Evolutionary conservation across 2,113 vertebrate genomes (phyloP).

Genomic region (Brevimyrus niger): DNA sequence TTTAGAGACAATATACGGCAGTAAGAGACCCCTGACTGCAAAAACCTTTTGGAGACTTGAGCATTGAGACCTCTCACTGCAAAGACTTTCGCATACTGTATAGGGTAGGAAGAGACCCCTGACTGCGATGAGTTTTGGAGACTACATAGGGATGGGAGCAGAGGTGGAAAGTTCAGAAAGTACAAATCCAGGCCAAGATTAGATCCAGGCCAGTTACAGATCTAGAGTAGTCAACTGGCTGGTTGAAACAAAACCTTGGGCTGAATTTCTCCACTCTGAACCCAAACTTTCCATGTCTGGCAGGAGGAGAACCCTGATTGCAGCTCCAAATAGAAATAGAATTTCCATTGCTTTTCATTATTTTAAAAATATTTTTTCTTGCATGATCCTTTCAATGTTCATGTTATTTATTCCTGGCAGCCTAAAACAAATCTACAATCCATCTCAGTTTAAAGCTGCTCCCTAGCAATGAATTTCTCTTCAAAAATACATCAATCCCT

Average conservation of each 20-base stretch:
- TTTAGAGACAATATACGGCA: not conserved
- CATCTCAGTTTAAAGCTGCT: not conserved
- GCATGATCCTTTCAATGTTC: not conserved
- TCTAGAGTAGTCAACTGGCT: no score
- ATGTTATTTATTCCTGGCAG: not conserved
- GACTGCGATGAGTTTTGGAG: not conserved
- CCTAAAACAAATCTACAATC: not conserved
- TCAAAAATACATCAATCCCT: not conserved
- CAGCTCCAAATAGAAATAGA: not conserved
- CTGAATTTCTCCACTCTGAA: no score
- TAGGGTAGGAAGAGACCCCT: not conserved
- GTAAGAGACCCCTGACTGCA: not conserved
- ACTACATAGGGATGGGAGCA: not conserved
- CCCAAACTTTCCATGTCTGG: not conserved
- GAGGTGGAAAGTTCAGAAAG: not conserved
- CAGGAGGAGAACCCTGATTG: not conserved
- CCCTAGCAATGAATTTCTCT: not conserved
- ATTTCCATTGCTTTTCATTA: not conserved
- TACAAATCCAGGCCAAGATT: not conserved
- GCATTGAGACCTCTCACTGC: not conserved
- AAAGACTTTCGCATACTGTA: not conserved
- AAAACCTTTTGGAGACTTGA: not conserved
- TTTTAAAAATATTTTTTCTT: not conserved
- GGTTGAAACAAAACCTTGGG: no score
- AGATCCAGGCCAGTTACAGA: no score